Percentiles rank a stretch among this genome's conserved stretches.
phyloP scores from a whole-genome alignment of 2,888 invertebrate species.

The Leucania comma region DNA sequence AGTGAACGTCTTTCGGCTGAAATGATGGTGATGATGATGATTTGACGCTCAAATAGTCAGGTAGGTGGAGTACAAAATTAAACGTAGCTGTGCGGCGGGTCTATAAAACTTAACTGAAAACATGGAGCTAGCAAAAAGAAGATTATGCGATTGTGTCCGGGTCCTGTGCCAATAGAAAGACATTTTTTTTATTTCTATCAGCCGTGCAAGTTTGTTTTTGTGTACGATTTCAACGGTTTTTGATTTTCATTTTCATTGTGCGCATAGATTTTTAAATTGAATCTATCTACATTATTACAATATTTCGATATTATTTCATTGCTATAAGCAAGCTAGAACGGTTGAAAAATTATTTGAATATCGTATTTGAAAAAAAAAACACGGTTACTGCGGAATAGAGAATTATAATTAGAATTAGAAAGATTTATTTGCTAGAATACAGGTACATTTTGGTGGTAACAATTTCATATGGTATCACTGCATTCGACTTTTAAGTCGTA shows the following conservation, averaged over 20 bases:
- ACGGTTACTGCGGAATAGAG: background rate
- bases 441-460: no score
- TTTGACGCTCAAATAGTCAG: constrained; percentile 76
- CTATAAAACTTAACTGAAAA: constrained; percentile 52
- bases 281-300: no score
- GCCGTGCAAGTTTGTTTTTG: constrained; percentile 12
- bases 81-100: constrained; percentile 67
- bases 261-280: no score
- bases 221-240: constrained; percentile 14
- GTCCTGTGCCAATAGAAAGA: constrained; percentile 41
- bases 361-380: background rate
- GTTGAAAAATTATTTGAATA: no score
- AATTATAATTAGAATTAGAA: no score
- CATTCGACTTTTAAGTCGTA: no score
- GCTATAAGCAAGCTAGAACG: no score
- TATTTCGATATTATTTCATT: no score
- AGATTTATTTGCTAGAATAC: no score
- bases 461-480: no score
- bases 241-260: constrained; percentile 1
- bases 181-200: constrained; percentile 28
- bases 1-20: no score
- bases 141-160: constrained; percentile 25
- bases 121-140: constrained; percentile 44
- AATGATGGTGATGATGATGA: no score
- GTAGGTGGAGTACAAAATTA: constrained; percentile 77